phyloP scores from a whole-genome alignment of 1,140 invertebrate species.

The Camponotus pennsylvanicus region DNA sequence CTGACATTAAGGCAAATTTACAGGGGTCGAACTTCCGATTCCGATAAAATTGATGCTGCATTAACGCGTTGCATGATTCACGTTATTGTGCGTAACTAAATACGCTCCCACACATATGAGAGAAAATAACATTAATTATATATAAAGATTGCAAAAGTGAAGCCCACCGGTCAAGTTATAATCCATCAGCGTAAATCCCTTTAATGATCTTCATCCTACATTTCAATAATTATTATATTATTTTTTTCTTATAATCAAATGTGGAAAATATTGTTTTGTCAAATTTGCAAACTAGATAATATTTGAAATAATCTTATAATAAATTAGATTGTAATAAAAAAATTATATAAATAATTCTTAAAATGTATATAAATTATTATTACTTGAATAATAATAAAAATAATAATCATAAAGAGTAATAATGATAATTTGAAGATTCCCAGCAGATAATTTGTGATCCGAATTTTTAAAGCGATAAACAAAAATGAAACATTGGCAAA shows the following conservation, averaged over 20 bases:
- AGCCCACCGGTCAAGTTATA: neutral
- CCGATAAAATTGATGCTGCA: slow-evolving; percentile 18
- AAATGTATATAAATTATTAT: neutral
- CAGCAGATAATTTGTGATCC: no score
- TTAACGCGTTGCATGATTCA: neutral
- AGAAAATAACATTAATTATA: slow-evolving; percentile 2
- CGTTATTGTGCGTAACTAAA: slow-evolving; percentile 31
- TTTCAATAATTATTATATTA: neutral
- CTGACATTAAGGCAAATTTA: slow-evolving; percentile 35
- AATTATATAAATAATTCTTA: neutral
- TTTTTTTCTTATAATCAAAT: neutral
- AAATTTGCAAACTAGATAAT: neutral
- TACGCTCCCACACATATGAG: neutral
- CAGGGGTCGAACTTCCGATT: slow-evolving; percentile 22
- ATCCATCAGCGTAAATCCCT: slow-evolving; percentile 18
- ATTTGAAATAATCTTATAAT: neutral
- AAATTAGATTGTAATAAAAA: neutral
- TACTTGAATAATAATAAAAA: no score
- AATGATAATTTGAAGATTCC: no score
- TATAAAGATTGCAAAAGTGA: neutral
- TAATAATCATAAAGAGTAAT: no score
- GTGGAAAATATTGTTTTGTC: neutral
- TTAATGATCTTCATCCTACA: slow-evolving; percentile 11
- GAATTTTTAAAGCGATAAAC: no score
- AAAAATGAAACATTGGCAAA: neutral